Evolutionary conservation across 2,113 vertebrate genomes (phyloP).

Genomic region (Otis tarda): DNA sequence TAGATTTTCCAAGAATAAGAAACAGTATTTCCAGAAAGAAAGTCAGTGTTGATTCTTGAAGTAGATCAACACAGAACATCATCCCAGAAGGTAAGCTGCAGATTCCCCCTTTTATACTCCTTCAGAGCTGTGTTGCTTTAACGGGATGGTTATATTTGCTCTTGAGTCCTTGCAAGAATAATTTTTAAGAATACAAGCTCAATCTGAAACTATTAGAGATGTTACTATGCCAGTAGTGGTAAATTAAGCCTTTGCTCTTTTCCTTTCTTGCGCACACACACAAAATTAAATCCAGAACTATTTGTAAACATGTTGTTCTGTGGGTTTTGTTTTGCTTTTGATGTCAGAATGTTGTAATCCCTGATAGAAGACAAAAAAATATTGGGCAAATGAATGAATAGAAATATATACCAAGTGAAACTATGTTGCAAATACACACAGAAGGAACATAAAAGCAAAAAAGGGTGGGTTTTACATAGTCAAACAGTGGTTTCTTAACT

Average conservation of each 20-base stretch:
- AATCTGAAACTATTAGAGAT: not conserved
- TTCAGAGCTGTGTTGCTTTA: not conserved
- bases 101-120: not conserved
- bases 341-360: not conserved
- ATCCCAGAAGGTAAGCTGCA: not conserved
- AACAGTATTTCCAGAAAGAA: not conserved
- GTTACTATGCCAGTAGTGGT: not conserved
- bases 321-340: not conserved
- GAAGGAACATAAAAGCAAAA: not conserved
- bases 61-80: not conserved
- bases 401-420: not conserved
- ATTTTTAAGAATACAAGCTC: not conserved
- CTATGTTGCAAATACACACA: not conserved
- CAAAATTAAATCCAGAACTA: not conserved
- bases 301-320: not conserved
- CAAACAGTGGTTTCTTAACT: not conserved
- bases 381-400: not conserved
- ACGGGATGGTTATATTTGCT: not conserved
- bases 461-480: not conserved
- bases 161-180: not conserved
- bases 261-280: not conserved
- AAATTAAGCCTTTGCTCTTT: not conserved
- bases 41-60: not conserved
- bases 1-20: not conserved
- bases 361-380: not conserved